Base-by-base conservation (phyloP, 2,888 invertebrate species). In the Zaprionus obscuricornis region DNA sequence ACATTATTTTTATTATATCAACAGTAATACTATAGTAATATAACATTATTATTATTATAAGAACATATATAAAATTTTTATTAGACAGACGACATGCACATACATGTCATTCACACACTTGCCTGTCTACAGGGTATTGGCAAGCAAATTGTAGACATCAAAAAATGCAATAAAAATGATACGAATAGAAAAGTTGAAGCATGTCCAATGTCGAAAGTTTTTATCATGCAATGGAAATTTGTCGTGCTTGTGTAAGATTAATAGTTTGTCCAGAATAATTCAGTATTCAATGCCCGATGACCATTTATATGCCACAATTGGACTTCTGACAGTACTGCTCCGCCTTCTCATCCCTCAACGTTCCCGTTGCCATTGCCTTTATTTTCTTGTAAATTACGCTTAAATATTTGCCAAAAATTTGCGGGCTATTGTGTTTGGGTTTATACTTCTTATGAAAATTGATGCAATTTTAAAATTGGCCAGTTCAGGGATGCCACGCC, bases 141-240 rank as follows among this genome's bases (percentile, higher is more conserved):
- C n/a, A 46, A 39, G 17, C 29, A 37, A 13, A 24, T 11, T 43
- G 39, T n/a, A n/a, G 3, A 1, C 37, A 60, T 31, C 54, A 43
- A 45, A 77, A 54, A 71, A 57, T 40, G 73, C 74, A 73, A 79
- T 83, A 78, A 76, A 79, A 67, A 67, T 78, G 63, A 84, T 64
- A 63, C 54, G 45, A 31, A 49, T n/a, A n/a, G n/a, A n/a, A 36
- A 11, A 29, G 47, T 31, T 45, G 51, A 14, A 49, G 50, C 54
- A 47, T 73, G 46, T 51, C 70, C 56, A 67, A 67, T 60, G 33
- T 13, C 52, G 39, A 64, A 57, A 60, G 46, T 68, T 71, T 64
- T 22, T 62, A 63, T 62, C 62, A 33, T n/a, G 18, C 6, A n/a
- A n/a, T 29, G 31, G 37, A 62, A 65, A 74, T 62, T 77, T 65